Conservation (phyloP, 2,113 vertebrate species). For the Leuciscus idus region DNA sequence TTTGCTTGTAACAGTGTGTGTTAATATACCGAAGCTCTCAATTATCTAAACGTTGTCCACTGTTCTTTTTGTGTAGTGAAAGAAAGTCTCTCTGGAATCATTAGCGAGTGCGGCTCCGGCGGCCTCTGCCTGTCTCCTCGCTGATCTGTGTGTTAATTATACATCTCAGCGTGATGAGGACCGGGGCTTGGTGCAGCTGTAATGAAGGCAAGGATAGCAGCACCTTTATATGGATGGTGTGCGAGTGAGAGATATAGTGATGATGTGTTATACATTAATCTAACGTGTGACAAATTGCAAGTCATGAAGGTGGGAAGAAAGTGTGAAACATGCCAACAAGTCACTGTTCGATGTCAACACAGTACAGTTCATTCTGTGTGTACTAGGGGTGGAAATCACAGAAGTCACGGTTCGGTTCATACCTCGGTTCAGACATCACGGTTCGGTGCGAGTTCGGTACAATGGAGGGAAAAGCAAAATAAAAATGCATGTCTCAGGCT, state of each 20-base stretch:
- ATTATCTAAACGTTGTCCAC: constrained; percentile 4
- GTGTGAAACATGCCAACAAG: constrained; percentile 11
- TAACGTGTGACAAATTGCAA: constrained; percentile 6
- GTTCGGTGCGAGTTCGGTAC: too few relatives aligned
- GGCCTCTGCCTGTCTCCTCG: constrained; percentile 36
- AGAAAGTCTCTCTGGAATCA: constrained; percentile 21
- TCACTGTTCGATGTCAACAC: neutral
- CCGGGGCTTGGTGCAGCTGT: constrained; percentile 31
- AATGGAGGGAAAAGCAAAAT: too few relatives aligned
- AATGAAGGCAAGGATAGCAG: constrained; percentile 44
- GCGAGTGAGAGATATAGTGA: neutral
- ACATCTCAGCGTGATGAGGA: constrained; percentile 38
- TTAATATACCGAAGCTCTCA: neutral
- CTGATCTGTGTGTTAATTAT: constrained; percentile 49
- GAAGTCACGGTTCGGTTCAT: too few relatives aligned
- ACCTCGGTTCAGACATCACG: too few relatives aligned
- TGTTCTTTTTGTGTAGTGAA: neutral
- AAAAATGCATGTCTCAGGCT: too few relatives aligned
- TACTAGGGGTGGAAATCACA: too few relatives aligned
- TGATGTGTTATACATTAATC: neutral
- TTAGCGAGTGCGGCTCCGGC: constrained; percentile 39
- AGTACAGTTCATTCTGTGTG: neutral
- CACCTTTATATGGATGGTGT: constrained; percentile 28
- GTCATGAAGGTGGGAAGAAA: neutral
- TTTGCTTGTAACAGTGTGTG: neutral